phyloP scores from a whole-genome alignment of 2,888 invertebrate genomes.

The Leuctra nigra region DNA sequence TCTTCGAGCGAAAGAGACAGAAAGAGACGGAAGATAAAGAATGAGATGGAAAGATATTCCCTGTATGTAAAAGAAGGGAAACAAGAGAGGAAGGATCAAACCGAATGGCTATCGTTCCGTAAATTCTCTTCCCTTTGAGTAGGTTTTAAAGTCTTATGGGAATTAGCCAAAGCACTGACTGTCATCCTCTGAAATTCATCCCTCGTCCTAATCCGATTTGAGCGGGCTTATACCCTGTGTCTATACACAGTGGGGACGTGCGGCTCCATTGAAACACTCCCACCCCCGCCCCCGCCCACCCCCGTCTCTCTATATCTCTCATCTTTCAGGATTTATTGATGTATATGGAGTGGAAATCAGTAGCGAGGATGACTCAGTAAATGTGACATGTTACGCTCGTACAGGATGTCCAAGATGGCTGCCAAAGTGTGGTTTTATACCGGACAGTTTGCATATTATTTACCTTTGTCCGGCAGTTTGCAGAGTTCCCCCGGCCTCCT shows the following conservation, averaged over 20 bases:
- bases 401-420: conserved; percentile 23
- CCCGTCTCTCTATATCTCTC: conserved; percentile 8
- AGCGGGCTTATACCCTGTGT: conserved; percentile 25
- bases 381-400: conserved; percentile 16
- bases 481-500: conserved; percentile 42
- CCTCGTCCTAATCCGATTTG: conserved; percentile 29
- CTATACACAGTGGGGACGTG: conserved; percentile 7
- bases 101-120: conserved; percentile 14
- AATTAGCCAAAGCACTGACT: conserved; percentile 26
- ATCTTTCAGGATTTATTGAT: conserved; percentile 14
- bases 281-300: not conserved
- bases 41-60: not conserved
- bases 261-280: conserved; percentile 8
- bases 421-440: conserved; percentile 15
- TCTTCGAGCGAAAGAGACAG: not conserved
- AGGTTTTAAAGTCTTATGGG: conserved; percentile 28
- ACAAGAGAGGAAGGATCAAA: conserved; percentile 6
- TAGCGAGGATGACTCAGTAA: conserved; percentile 20
- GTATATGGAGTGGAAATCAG: conserved; percentile 23
- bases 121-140: conserved; percentile 15
- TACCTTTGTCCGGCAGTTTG: conserved; percentile 41
- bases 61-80: conserved; percentile 12
- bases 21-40: conserved; percentile 23
- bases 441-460: no score
- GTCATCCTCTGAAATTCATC: conserved; percentile 29